These are phyloP conservation scores for Orchesella flavescens DNA, from an alignment of 2,888 invertebrate species.

Conservation along the genomic window DNA sequence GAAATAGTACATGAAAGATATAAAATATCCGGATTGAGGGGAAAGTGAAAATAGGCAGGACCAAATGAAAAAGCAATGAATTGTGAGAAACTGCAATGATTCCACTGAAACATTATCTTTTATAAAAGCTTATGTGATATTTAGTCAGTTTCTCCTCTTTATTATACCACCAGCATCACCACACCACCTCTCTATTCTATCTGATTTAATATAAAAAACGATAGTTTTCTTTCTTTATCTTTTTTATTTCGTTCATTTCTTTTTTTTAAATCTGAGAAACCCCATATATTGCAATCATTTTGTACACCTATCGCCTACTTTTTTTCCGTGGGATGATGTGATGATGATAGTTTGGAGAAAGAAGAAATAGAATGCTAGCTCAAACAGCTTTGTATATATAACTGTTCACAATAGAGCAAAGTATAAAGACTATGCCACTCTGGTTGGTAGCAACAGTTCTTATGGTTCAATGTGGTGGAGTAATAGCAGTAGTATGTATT, in stretches of 20 bases:
- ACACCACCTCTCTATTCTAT: slow-evolving; percentile 1
- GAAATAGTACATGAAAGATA: background rate
- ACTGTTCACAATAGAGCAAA: slow-evolving; percentile 55
- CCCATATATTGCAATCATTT: slow-evolving; percentile 60
- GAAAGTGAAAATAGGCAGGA: slow-evolving; percentile 26
- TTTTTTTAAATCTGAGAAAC: slow-evolving; percentile 53
- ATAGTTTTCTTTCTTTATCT: slow-evolving; percentile 42
- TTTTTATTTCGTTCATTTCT: slow-evolving; percentile 36
- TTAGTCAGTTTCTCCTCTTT: slow-evolving; percentile 46
- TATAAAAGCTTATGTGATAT: slow-evolving; percentile 46
- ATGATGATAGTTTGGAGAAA: slow-evolving; percentile 56
- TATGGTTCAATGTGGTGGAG: slow-evolving; percentile 2
- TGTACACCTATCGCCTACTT: slow-evolving; percentile 59
- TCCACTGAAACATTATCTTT: slow-evolving; percentile 50
- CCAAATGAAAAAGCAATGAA: slow-evolving; percentile 70
- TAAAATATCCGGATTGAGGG: background rate
- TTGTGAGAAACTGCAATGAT: slow-evolving; percentile 59
- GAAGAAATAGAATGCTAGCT: slow-evolving; percentile 60
- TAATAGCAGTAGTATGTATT: too few relatives aligned
- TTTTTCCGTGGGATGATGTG: slow-evolving; percentile 59
- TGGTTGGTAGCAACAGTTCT: slow-evolving; percentile 52
- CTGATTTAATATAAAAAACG: slow-evolving; percentile 34
- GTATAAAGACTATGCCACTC: slow-evolving; percentile 32
- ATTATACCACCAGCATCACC: too few relatives aligned
- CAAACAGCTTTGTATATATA: slow-evolving; percentile 56